Conservation (phyloP, 2,113 vertebrate genomes). For the Polypterus senegalus region DNA sequence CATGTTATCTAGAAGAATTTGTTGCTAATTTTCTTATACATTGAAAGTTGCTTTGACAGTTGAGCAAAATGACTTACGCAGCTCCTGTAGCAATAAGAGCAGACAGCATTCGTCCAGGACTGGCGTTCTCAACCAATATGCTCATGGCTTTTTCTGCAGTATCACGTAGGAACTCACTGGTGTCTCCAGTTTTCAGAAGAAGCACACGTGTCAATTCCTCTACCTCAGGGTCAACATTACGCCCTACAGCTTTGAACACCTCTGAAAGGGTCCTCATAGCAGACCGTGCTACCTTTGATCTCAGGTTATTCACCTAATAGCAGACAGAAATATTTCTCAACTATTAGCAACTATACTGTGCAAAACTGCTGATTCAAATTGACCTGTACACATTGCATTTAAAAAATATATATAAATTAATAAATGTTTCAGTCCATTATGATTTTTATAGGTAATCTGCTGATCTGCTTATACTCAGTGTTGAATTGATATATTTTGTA, state of each 20-base stretch:
- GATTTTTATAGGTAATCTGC: neutral
- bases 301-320: slow-evolving; percentile 44
- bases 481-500: too few relatives aligned
- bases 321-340: neutral
- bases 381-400: neutral
- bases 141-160: slow-evolving; percentile 28
- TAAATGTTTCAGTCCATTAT: neutral
- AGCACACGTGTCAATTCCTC: slow-evolving; percentile 32
- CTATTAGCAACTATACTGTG: too few relatives aligned
- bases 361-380: neutral
- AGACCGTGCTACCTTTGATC: slow-evolving; percentile 39
- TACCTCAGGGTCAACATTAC: slow-evolving; percentile 42
- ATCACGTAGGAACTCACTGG: slow-evolving; percentile 43
- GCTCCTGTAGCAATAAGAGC: slow-evolving; percentile 34
- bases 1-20: too few relatives aligned
- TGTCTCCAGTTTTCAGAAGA: slow-evolving; percentile 36
- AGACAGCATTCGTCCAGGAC: slow-evolving; percentile 27
- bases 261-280: slow-evolving; percentile 37
- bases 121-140: slow-evolving; percentile 38
- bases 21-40: too few relatives aligned
- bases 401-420: neutral
- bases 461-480: neutral
- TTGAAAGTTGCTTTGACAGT: too few relatives aligned
- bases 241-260: slow-evolving; percentile 39
- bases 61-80: slow-evolving; percentile 28